phyloP scores from a whole-genome alignment of 2,797 vertebrate genomes.

The Poecilia gillii region DNA sequence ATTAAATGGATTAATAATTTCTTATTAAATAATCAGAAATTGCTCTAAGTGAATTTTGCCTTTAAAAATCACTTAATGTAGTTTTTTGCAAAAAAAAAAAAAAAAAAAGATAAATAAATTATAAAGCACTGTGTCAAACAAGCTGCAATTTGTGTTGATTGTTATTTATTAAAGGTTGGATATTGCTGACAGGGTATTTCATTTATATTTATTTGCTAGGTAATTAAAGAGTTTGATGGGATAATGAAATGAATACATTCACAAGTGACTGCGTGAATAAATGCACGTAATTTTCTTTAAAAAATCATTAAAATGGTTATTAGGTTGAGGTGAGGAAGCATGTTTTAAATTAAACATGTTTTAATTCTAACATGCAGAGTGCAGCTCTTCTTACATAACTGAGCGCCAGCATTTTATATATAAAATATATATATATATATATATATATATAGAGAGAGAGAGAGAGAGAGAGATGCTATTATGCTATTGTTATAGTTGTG shows the following conservation, averaged over 20 bases:
- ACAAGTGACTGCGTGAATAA: constrained; percentile 12
- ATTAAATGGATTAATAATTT: neutral
- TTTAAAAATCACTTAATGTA: neutral
- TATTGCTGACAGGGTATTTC: neutral
- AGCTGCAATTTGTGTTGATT: neutral
- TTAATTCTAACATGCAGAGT: neutral
- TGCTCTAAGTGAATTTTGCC: neutral
- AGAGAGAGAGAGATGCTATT: too few species aligned
- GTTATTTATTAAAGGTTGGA: neutral
- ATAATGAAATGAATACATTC: constrained; percentile 7
- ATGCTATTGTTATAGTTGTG: neutral
- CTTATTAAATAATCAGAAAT: neutral
- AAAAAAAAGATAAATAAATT: too few species aligned
- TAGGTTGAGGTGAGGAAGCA: neutral
- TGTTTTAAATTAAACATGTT: neutral
- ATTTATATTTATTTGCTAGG: neutral
- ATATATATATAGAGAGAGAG: too few species aligned
- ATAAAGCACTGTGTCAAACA: neutral
- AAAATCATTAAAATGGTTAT: neutral
- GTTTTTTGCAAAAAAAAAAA: neutral
- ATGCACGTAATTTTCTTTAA: neutral
- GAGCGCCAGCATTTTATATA: too few species aligned
- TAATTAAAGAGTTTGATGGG: neutral
- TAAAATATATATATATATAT: too few species aligned
- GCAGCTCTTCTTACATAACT: neutral